Evolutionary conservation across 2,888 invertebrate genomes (phyloP).

Genomic region (Chrysodeixis includens): DNA sequence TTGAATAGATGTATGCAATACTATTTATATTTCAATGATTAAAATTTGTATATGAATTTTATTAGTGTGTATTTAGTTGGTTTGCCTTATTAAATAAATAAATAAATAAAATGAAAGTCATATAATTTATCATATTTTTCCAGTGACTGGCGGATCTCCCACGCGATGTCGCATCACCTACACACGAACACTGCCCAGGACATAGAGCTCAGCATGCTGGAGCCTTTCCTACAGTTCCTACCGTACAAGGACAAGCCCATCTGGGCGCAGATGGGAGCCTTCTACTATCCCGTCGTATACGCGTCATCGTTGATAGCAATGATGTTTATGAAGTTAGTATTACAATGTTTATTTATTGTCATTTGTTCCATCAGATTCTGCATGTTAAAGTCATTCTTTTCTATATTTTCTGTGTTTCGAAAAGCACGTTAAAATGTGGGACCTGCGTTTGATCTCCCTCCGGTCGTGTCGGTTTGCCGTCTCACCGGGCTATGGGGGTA

Average conservation of each 20-base stretch:
- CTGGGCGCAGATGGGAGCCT: constrained; percentile 87
- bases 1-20: no score
- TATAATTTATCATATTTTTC: constrained; percentile 58
- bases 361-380: not conserved
- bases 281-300: constrained; percentile 87
- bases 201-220: constrained; percentile 91
- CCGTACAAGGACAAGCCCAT: constrained; percentile 90
- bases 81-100: no score
- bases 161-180: constrained; percentile 94
- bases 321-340: constrained; percentile 83
- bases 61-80: no score
- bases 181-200: constrained; percentile 94
- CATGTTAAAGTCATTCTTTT: no score
- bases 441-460: no score
- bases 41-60: no score
- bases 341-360: not conserved
- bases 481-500: no score
- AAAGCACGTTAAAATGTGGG: no score
- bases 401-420: no score
- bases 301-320: constrained; percentile 67
- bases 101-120: no score
- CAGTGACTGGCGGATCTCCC: constrained; percentile 94
- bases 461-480: no score
- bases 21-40: no score
- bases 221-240: constrained; percentile 92